These are phyloP conservation scores for Cryptoprocta ferox DNA, from an alignment of 2,797 vertebrate genomes.

Conservation along the genomic window DNA sequence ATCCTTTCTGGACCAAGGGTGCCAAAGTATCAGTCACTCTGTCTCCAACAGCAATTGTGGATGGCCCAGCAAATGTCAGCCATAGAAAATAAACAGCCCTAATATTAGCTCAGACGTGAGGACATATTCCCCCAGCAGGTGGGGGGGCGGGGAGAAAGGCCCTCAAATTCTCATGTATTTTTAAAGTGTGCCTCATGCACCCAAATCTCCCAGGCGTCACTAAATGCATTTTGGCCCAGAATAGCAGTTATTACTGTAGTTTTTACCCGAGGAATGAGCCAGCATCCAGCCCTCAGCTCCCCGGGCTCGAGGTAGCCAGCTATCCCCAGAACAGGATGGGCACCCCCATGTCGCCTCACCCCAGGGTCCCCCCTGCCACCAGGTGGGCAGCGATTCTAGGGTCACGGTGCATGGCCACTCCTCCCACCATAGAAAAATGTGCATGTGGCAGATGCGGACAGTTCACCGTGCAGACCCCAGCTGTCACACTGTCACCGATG, in stretches of 20 bases:
- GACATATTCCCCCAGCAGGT: slow-evolving; percentile 53
- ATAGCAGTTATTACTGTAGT: slow-evolving; percentile 18
- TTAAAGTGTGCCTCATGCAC: slow-evolving; percentile 64
- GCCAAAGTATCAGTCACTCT: slow-evolving; percentile 29
- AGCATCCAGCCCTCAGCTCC: neutral
- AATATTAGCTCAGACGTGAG: slow-evolving; percentile 74
- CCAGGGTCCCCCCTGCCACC: neutral
- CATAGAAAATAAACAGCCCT: slow-evolving; percentile 71
- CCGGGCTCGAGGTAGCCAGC: neutral
- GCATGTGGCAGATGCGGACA: neutral
- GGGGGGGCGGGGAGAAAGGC: neutral
- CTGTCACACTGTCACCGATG: neutral
- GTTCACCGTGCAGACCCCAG: neutral
- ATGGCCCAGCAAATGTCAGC: slow-evolving; percentile 53
- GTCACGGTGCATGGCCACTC: neutral
- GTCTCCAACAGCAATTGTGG: slow-evolving; percentile 63
- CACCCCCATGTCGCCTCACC: neutral
- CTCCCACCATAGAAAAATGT: neutral
- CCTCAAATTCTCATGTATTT: slow-evolving; percentile 75
- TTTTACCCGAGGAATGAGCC: slow-evolving; percentile 12
- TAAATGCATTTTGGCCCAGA: slow-evolving; percentile 39
- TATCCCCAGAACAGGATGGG: neutral
- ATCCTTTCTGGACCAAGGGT: slow-evolving; percentile 57
- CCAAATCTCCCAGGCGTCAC: slow-evolving; percentile 16
- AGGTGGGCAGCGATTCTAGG: neutral